Percentiles rank a stretch among this genome's conserved stretches.
These are phyloP conservation scores for Euclidia mi DNA, from an alignment of 2,888 invertebrate species.

Conservation along the genomic window DNA sequence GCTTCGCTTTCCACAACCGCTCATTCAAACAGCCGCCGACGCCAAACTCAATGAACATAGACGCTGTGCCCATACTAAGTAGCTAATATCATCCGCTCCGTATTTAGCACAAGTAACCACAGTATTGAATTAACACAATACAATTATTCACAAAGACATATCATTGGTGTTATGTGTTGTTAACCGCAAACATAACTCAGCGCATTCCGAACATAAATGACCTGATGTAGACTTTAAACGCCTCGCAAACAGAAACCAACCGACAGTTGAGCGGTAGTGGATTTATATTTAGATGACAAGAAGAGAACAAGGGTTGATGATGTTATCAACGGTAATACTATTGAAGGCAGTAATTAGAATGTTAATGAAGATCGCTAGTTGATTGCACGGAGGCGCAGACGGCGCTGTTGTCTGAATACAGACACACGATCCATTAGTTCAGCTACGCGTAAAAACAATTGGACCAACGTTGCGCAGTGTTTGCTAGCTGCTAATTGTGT, in stretches of 20 bases:
- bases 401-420: not conserved
- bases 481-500: constrained; percentile 7
- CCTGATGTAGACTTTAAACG: not conserved
- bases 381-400: not conserved
- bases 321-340: not conserved
- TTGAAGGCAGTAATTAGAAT: not conserved
- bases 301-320: not conserved
- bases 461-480: not conserved
- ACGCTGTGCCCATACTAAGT: not conserved
- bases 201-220: constrained; percentile 8
- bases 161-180: constrained; percentile 4
- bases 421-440: constrained; percentile 12
- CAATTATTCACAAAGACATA: constrained; percentile 8
- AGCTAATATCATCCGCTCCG: constrained; percentile 2
- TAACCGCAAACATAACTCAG: constrained; percentile 10
- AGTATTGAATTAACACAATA: not conserved
- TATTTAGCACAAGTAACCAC: constrained; percentile 14
- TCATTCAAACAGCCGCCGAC: constrained; percentile 15
- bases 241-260: not conserved
- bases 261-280: not conserved
- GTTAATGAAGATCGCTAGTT: not conserved
- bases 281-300: not conserved
- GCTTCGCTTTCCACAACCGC: constrained; percentile 14
- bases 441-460: constrained; percentile 14
- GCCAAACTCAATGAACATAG: constrained; percentile 1